phyloP scores from a whole-genome alignment of 2,888 invertebrate species.

The Phortica magna region DNA sequence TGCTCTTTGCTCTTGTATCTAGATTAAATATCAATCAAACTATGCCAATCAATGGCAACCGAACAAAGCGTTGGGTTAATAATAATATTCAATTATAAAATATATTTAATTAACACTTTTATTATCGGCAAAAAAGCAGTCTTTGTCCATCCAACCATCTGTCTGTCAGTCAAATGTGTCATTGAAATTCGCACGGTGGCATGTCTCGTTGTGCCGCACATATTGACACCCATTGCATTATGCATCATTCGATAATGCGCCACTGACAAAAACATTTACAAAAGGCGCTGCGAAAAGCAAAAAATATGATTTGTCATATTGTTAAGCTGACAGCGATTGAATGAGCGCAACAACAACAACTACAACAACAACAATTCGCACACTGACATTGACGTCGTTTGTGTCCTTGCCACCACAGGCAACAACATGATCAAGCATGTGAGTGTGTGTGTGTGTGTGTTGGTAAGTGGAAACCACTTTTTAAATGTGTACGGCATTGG shows the following conservation, averaged over 20 bases:
- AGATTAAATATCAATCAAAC: conserved; percentile 64
- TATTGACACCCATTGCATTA: conserved; percentile 60
- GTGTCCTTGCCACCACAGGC: conserved; percentile 50
- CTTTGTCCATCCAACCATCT: not conserved
- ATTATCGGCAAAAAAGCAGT: not conserved
- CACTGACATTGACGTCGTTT: conserved; percentile 17
- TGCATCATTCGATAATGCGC: conserved; percentile 61
- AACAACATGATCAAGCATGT: not conserved
- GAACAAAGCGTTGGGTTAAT: not conserved
- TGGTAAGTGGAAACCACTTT: conserved; percentile 65
- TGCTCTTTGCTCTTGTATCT: conserved; percentile 47
- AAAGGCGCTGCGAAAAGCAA: conserved; percentile 36
- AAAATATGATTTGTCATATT: conserved; percentile 70
- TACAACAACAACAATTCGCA: not conserved
- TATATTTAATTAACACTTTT: conserved; percentile 21
- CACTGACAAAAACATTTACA: not conserved
- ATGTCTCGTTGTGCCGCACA: not conserved
- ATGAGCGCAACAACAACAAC: not conserved
- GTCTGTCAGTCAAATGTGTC: not conserved
- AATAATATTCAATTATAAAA: not conserved
- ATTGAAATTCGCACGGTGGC: not conserved
- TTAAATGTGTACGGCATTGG: conserved; percentile 67
- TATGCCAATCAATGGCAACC: conserved; percentile 29
- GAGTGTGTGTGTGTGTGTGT: conserved; percentile 34
- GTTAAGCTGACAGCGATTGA: conserved; percentile 63